Conservation (phyloP, 2,888 invertebrate species). For the Noctua comes region DNA sequence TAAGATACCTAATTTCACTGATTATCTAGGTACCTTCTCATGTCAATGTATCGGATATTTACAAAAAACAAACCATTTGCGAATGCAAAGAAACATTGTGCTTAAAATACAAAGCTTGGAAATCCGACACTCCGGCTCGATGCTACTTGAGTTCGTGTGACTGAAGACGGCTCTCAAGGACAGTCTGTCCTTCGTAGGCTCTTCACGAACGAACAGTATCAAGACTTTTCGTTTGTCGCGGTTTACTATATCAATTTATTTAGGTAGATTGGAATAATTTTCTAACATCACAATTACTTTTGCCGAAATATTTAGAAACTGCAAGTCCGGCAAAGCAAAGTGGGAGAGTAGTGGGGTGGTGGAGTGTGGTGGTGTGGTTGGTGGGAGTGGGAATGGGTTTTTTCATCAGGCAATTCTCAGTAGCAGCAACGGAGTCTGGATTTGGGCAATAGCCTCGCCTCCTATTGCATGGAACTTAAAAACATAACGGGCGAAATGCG, state of each 20-base stretch:
- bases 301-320: background rate
- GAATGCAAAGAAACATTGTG: constrained; percentile 13
- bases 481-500: no score
- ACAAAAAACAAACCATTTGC: constrained; percentile 3
- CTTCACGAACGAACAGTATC: constrained; percentile 37
- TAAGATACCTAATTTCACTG: no score
- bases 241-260: background rate
- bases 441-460: no score
- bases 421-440: no score
- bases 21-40: no score
- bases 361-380: no score
- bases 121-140: constrained; percentile 23
- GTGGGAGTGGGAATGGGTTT: no score
- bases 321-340: no score
- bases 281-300: background rate
- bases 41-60: background rate
- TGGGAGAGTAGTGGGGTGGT: no score
- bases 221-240: constrained; percentile 29
- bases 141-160: constrained; percentile 52
- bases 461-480: no score
- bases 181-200: constrained; percentile 31
- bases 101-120: constrained; percentile 15
- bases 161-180: constrained; percentile 53
- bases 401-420: no score
- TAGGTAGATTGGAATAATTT: background rate